Percentiles rank a stretch among this genome's conserved stretches.
Conservation (phyloP, 2,888 invertebrate genomes). For the Drosophila nigritarsus region DNA sequence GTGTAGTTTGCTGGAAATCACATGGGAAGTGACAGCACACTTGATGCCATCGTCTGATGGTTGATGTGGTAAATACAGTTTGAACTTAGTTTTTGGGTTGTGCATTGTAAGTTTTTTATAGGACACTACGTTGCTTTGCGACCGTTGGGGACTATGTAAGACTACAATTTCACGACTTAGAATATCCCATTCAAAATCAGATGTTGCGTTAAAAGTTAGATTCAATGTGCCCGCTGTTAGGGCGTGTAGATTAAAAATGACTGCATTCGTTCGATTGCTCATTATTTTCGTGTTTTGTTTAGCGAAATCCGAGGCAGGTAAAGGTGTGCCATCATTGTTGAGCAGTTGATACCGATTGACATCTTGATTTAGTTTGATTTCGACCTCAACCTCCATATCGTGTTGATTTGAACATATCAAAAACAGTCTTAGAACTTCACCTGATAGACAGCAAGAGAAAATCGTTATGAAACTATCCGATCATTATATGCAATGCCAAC, state of each 20-base stretch:
- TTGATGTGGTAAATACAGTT: conserved; percentile 1
- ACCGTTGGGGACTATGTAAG: not conserved
- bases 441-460: conserved; percentile 4
- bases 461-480: not conserved
- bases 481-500: not conserved
- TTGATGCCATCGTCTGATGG: conserved; percentile 5
- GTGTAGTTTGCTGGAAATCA: conserved; percentile 10
- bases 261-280: not conserved
- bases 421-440: conserved; percentile 27
- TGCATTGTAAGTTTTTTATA: not conserved
- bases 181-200: not conserved
- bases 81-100: not conserved
- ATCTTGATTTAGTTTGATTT: conserved; percentile 11
- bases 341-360: not conserved
- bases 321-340: not conserved
- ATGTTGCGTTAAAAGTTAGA: conserved; percentile 19
- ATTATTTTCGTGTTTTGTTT: not conserved
- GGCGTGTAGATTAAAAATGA: conserved; percentile 6
- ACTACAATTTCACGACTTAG: conserved; percentile 4
- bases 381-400: not conserved
- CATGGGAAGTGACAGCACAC: conserved; percentile 22
- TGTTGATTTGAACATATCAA: conserved; percentile 27
- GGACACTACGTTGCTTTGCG: not conserved
- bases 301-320: not conserved
- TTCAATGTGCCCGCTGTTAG: not conserved